Conservation (phyloP, 2,888 invertebrate species). For the Mimachlamys varia region DNA sequence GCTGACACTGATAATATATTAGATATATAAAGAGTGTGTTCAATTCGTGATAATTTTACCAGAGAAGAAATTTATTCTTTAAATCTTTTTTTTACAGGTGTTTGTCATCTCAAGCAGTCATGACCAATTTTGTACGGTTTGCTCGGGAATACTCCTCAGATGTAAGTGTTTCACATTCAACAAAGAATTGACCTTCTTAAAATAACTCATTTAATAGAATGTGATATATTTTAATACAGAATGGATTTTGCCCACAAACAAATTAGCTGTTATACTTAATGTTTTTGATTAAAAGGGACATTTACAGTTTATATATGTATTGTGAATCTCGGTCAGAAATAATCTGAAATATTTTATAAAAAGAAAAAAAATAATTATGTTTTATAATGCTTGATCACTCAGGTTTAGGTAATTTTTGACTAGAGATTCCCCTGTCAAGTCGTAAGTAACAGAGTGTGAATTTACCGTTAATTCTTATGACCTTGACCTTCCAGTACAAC, state of each 20-base stretch:
- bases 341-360: too few species aligned
- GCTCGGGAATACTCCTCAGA: slow-evolving; percentile 72
- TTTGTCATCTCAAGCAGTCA: slow-evolving; percentile 73
- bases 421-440: background rate
- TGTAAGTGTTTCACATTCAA: slow-evolving; percentile 55
- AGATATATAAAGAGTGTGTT: background rate
- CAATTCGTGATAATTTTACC: background rate
- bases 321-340: too few species aligned
- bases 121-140: slow-evolving; percentile 76
- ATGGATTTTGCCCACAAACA: background rate
- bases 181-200: background rate
- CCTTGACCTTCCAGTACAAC: slow-evolving; percentile 68
- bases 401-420: background rate
- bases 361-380: too few species aligned
- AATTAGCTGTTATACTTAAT: too few species aligned
- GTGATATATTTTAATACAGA: background rate
- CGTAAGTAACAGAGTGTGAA: too few species aligned
- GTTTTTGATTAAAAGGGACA: too few species aligned
- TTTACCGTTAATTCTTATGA: background rate
- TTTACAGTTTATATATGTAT: too few species aligned
- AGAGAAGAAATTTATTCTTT: background rate
- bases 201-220: too few species aligned
- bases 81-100: slow-evolving; percentile 66
- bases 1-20: background rate
- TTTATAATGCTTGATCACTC: too few species aligned